A percentile compares a stretch with the other conserved stretches of the same genome.
Evolutionary conservation across 2,113 vertebrate genomes (phyloP).

Genomic region (Aleadryas rufinucha): DNA sequence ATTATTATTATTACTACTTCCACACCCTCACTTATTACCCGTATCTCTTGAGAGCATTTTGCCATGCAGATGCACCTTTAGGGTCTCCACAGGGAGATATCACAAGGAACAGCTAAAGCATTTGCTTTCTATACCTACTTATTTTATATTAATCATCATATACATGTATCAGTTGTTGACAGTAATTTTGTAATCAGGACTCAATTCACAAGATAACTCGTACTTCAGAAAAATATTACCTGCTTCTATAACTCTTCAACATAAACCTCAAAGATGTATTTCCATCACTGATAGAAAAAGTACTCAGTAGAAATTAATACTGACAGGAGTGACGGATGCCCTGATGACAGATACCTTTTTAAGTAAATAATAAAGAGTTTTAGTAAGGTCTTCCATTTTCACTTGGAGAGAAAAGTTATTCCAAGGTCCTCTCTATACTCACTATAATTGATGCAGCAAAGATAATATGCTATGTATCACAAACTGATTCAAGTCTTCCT

Average conservation of each 20-base stretch:
- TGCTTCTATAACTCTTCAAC: neutral
- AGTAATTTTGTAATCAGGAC: neutral
- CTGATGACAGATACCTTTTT: neutral
- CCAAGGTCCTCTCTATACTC: neutral
- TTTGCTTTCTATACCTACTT: neutral
- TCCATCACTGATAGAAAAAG: neutral
- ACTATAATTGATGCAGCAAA: neutral
- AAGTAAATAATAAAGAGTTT: neutral
- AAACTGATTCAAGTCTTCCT: neutral
- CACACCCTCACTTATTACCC: neutral
- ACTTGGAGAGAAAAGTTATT: neutral
- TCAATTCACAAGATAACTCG: neutral
- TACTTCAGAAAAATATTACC: neutral
- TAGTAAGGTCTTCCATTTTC: neutral
- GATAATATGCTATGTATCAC: neutral
- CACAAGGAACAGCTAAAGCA: neutral
- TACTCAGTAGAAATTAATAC: neutral
- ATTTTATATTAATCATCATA: neutral
- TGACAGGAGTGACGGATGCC: neutral
- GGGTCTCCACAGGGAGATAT: neutral
- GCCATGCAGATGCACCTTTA: neutral
- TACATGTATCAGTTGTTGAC: rapidly evolving
- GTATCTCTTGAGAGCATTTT: neutral
- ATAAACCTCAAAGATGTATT: neutral
- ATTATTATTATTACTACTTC: neutral